These are phyloP conservation scores for Mixornis gularis DNA, from an alignment of 2,113 vertebrate genomes.

Conservation along the genomic window DNA sequence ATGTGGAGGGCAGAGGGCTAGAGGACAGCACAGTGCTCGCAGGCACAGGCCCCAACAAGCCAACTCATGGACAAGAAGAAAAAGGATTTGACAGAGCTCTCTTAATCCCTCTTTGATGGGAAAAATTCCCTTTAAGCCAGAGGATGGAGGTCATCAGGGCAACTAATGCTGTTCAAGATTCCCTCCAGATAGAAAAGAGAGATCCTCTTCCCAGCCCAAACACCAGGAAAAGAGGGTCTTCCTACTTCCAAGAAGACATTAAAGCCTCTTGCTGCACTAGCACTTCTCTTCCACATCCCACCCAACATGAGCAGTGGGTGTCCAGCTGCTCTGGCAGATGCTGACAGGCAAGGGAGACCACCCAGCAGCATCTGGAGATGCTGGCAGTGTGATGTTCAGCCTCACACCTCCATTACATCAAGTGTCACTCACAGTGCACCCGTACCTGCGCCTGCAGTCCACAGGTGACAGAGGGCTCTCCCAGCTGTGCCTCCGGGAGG, in stretches of 20 bases:
- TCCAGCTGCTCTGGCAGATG: not conserved
- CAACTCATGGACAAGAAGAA: not conserved
- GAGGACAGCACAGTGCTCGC: not conserved
- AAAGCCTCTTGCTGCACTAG: not conserved
- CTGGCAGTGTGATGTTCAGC: rapidly evolving
- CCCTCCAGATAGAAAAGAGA: not conserved
- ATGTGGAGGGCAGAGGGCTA: not conserved
- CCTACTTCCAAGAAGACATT: not conserved
- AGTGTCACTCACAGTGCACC: rapidly evolving
- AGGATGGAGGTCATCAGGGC: not conserved
- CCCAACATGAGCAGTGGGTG: not conserved
- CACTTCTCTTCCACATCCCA: not conserved
- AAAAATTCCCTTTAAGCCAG: not conserved
- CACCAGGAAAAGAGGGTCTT: not conserved
- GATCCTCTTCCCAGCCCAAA: not conserved
- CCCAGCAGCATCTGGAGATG: not conserved
- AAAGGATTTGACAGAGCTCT: not conserved
- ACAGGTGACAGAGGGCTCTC: conserved; percentile 79
- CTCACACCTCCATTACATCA: not conserved
- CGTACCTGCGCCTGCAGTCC: conserved; percentile 77
- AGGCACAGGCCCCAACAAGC: not conserved
- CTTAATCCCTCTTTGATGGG: not conserved
- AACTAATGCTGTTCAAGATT: not conserved
- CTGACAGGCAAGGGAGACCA: not conserved
- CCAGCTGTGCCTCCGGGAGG: conserved; percentile 84